Evolutionary conservation across 1,140 invertebrate species (phyloP).

Genomic region (Bombus haemorrhoidalis): DNA sequence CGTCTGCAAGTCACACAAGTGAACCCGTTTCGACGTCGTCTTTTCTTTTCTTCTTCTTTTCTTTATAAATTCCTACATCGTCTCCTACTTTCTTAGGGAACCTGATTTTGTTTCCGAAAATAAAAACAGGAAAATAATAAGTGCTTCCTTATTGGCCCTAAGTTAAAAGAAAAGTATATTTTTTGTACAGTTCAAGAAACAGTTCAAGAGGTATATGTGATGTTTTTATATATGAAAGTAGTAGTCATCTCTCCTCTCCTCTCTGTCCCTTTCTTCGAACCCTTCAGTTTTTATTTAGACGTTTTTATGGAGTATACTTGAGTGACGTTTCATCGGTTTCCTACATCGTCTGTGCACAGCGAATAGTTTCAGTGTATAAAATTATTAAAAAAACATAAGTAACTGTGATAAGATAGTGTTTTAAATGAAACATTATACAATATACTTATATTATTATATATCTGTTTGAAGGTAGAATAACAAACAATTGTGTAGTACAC

Average conservation of each 20-base stretch:
- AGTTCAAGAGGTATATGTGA: background rate
- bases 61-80: background rate
- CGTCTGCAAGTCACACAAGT: background rate
- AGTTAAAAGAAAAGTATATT: conserved; percentile 41
- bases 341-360: conserved; percentile 2
- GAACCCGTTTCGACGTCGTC: conserved; percentile 5
- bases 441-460: background rate
- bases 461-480: too few relatives aligned
- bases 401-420: conserved; percentile 33
- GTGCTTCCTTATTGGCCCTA: conserved; percentile 46
- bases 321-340: conserved; percentile 40
- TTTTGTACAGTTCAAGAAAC: conserved; percentile 35
- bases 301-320: background rate
- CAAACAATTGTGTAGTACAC: background rate
- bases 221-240: conserved; percentile 29
- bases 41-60: background rate
- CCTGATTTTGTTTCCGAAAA: conserved; percentile 12
- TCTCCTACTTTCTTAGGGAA: conserved; percentile 20
- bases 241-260: background rate
- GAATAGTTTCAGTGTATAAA: conserved; percentile 2
- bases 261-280: background rate
- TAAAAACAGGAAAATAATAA: background rate
- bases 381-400: background rate
- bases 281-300: background rate
- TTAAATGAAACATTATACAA: too few relatives aligned